Percentiles rank a stretch among this genome's conserved stretches.
Evolutionary conservation across 2,113 vertebrate genomes (phyloP).

Genomic region (Pampusana beccarii): DNA sequence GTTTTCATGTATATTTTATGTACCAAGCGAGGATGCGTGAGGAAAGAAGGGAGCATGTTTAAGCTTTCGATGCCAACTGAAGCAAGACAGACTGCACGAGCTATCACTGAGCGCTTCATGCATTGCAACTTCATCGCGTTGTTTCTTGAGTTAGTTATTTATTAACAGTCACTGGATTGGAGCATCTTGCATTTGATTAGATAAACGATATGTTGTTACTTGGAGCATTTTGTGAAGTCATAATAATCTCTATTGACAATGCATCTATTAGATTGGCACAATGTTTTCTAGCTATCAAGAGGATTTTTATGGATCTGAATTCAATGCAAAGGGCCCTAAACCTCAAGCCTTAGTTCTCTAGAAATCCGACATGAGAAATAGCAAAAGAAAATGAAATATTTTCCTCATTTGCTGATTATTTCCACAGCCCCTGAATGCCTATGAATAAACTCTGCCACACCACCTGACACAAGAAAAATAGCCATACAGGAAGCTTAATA

Average conservation of each 20-base stretch:
- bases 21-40: not conserved
- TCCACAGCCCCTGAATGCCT: slow-evolving; percentile 12
- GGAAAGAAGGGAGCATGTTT: not conserved
- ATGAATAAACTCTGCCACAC: slow-evolving; percentile 40
- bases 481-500: slow-evolving; percentile 62
- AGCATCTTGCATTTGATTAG: not conserved
- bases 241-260: not conserved
- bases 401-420: slow-evolving; percentile 59
- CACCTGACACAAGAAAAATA: slow-evolving; percentile 66
- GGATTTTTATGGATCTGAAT: not conserved
- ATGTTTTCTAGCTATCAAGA: not conserved
- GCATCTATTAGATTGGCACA: not conserved
- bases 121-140: not conserved
- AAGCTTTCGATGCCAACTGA: not conserved
- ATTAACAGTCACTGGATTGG: not conserved
- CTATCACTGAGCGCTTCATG: not conserved
- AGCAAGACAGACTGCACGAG: not conserved
- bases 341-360: not conserved
- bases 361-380: slow-evolving; percentile 41
- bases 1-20: not conserved
- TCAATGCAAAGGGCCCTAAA: slow-evolving; percentile 6
- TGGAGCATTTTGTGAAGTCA: not conserved
- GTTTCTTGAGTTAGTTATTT: not conserved
- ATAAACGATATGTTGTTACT: not conserved
- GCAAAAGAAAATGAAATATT: slow-evolving; percentile 43